Percentiles rank a stretch among this genome's conserved stretches.
These are phyloP conservation scores for Leucophora obtusa DNA, from an alignment of 2,888 invertebrate genomes.

Conservation along the genomic window DNA sequence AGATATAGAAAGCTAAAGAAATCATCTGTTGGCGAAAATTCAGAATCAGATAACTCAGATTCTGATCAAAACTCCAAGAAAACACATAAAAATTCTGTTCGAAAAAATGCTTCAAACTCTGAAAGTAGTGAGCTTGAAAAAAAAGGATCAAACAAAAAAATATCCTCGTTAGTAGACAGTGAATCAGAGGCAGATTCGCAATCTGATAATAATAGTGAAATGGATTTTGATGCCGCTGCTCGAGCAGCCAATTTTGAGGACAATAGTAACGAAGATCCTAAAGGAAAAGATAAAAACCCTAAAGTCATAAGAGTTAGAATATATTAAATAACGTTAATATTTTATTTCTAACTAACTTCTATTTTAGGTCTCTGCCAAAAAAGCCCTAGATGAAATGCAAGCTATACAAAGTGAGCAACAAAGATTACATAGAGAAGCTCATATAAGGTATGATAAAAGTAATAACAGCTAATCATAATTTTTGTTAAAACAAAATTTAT, in stretches of 20 bases:
- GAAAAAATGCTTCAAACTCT: background rate
- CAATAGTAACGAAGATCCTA: conserved; percentile 18
- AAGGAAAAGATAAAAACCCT: conserved; percentile 26
- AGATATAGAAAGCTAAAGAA: background rate
- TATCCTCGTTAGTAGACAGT: conserved; percentile 63
- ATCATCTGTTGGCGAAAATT: background rate
- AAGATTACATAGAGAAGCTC: conserved; percentile 86
- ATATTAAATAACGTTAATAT: too few relatives aligned
- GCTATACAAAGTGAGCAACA: conserved; percentile 92
- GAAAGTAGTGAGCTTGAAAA: background rate
- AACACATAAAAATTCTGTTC: background rate
- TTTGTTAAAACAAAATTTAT: too few relatives aligned
- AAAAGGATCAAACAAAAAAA: conserved; percentile 20
- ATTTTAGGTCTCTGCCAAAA: conserved; percentile 83
- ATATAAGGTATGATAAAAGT: conserved; percentile 78
- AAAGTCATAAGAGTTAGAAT: conserved; percentile 56
- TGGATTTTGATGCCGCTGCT: conserved; percentile 27
- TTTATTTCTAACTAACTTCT: background rate
- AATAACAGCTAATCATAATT: background rate
- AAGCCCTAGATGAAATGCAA: conserved; percentile 84
- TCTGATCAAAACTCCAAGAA: background rate
- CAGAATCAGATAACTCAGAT: background rate
- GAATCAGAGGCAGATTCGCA: conserved; percentile 45
- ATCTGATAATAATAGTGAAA: conserved; percentile 13
- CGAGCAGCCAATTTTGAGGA: conserved; percentile 30